These are phyloP conservation scores for Dipodomys merriami DNA, from an alignment of 2,113 vertebrate species.

Conservation along the genomic window DNA sequence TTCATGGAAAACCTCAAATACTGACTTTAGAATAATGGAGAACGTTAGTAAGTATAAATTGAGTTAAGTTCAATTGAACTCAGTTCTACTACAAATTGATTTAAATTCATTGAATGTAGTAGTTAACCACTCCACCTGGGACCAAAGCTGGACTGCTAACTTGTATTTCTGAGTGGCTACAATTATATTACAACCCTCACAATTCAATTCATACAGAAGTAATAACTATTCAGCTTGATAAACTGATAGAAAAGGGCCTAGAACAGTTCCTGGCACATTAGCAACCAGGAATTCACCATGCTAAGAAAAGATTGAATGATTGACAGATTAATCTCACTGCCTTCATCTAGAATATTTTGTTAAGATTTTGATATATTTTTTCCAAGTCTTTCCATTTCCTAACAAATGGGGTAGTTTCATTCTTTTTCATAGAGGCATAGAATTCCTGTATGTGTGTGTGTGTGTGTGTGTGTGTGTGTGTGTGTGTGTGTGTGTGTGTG, in stretches of 20 bases:
- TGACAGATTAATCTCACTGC: background rate
- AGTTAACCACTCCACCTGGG: background rate
- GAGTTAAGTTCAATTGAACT: background rate
- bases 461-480: too few relatives aligned
- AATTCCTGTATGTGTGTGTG: too few relatives aligned
- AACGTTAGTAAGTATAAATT: background rate
- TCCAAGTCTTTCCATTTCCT: too few relatives aligned
- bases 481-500: too few relatives aligned
- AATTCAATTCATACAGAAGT: background rate
- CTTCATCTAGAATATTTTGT: background rate
- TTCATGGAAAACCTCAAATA: background rate
- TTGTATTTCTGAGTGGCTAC: background rate
- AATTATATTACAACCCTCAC: background rate
- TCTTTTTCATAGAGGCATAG: too few relatives aligned
- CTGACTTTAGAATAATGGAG: background rate
- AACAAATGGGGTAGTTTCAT: too few relatives aligned
- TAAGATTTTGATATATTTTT: background rate
- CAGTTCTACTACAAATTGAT: background rate
- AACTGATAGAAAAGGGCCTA: background rate
- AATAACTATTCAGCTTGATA: background rate
- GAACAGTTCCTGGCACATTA: background rate
- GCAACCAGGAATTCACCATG: background rate
- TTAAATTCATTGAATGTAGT: background rate
- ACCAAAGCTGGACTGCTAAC: background rate
- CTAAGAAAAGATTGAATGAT: background rate